Percentiles rank a stretch among this genome's conserved stretches.
Conservation (phyloP, 2,888 invertebrate species). For the Gortyna flavago region DNA sequence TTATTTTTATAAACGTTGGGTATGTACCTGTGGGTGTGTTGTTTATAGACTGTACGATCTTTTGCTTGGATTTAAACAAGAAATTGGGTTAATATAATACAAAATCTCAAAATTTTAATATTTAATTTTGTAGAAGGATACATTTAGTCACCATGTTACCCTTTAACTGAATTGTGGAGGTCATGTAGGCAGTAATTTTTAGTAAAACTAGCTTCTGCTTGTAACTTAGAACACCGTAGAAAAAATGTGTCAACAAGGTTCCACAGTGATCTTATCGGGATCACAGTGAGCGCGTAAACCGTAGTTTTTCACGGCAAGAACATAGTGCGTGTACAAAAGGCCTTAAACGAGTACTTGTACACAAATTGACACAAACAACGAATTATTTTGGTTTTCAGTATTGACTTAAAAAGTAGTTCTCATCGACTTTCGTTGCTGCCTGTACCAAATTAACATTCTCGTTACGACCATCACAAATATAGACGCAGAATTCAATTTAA, state of each 20-base stretch:
- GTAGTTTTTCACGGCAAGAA: no score
- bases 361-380: background rate
- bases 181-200: background rate
- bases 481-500: constrained; percentile 50
- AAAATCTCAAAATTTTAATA: background rate
- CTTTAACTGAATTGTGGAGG: background rate
- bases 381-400: background rate
- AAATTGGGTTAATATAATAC: constrained; percentile 10
- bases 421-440: background rate
- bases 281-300: no score
- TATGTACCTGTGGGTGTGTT: no score
- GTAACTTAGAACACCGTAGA: no score
- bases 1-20: constrained; percentile 45
- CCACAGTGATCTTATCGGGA: no score
- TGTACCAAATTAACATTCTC: constrained; percentile 40
- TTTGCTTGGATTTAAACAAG: constrained; percentile 32
- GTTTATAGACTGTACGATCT: constrained; percentile 18
- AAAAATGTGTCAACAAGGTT: no score
- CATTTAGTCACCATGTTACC: background rate
- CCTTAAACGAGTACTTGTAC: no score
- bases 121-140: background rate
- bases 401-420: background rate
- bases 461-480: constrained; percentile 36
- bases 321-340: no score
- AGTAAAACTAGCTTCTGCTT: no score